Evolutionary conservation across 1,140 invertebrate species (phyloP).

Genomic region (Bombus breviceps): DNA sequence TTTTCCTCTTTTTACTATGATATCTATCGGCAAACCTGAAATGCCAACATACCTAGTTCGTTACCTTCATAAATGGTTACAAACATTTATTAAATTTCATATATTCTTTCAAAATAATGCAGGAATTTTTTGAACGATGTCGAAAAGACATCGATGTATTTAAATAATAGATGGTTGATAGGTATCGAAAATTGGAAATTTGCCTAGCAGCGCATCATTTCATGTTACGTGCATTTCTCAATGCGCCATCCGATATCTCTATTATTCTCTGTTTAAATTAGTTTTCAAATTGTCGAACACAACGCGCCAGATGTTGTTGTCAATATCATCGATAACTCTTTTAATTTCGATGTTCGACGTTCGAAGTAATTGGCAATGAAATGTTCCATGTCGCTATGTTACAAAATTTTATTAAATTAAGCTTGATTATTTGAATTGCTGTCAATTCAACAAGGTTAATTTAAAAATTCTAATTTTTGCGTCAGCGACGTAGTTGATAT

Average conservation of each 20-base stretch:
- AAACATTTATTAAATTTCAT: not conserved
- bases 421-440: not conserved
- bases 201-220: not conserved
- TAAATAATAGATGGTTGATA: not conserved
- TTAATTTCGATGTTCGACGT: not conserved
- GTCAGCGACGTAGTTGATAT: not conserved
- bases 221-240: not conserved
- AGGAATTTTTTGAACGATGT: not conserved
- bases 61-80: not conserved
- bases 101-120: not conserved
- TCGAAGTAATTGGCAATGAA: not conserved
- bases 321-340: constrained; percentile 3
- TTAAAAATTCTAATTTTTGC: not conserved
- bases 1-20: not conserved
- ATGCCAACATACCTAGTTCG: not conserved
- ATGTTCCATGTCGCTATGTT: not conserved
- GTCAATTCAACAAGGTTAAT: not conserved
- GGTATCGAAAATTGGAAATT: not conserved
- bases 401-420: not conserved
- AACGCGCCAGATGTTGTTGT: not conserved
- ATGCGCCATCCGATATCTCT: not conserved
- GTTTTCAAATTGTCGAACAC: constrained; percentile 9
- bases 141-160: not conserved
- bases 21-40: not conserved
- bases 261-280: constrained; percentile 16